Conservation (phyloP, 2,888 invertebrate genomes). For the Cephus spinipes region DNA sequence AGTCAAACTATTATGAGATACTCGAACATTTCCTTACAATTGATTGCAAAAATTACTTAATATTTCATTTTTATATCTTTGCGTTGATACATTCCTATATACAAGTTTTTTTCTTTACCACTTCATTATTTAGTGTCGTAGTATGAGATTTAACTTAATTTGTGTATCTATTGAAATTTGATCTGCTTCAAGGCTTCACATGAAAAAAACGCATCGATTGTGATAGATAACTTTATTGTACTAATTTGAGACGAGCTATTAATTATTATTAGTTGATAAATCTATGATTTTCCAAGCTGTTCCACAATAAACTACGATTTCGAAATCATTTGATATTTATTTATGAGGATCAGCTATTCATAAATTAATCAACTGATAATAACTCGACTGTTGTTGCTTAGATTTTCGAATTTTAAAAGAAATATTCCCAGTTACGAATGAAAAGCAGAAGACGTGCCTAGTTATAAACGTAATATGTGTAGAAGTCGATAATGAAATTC, state of each 20-base stretch:
- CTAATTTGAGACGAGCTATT: neutral
- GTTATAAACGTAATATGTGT: neutral
- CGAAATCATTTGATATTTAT: neutral
- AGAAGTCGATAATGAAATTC: neutral
- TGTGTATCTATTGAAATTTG: neutral
- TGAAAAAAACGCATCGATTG: neutral
- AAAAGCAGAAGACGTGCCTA: neutral
- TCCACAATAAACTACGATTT: neutral
- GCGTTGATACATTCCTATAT: neutral
- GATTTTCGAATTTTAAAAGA: neutral
- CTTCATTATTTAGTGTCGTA: neutral
- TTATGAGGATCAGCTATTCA: neutral
- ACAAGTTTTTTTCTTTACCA: neutral
- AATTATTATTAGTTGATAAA: neutral
- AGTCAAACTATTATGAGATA: neutral
- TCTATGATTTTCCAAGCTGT: neutral
- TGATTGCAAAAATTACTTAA: neutral
- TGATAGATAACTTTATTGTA: neutral
- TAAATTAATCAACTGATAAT: neutral
- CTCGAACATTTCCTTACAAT: neutral
- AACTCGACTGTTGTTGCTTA: neutral
- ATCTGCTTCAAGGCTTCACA: neutral
- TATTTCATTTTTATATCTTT: neutral
- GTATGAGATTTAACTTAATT: neutral
- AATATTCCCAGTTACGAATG: neutral